Evolutionary conservation across 2,113 vertebrate species (phyloP).

Genomic region (Odontesthes bonariensis): DNA sequence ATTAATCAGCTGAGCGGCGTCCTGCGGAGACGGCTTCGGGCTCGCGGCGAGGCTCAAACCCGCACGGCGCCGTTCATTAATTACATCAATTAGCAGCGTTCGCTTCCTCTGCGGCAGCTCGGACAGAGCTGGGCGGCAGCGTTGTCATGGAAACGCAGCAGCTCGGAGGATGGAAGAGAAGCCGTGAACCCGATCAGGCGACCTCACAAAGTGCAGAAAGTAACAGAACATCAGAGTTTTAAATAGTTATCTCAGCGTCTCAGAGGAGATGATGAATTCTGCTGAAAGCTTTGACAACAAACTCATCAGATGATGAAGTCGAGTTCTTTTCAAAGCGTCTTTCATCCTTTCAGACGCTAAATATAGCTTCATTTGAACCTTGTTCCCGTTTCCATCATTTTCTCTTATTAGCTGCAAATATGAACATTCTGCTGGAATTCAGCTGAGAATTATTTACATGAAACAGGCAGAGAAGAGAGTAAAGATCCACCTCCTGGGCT

Average conservation of each 20-base stretch:
- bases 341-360: background rate
- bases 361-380: background rate
- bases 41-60: background rate
- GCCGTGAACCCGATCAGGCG: background rate
- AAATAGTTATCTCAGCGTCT: too few relatives aligned
- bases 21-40: too few relatives aligned
- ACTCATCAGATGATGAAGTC: background rate
- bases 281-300: too few relatives aligned
- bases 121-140: background rate
- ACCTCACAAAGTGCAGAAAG: background rate
- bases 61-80: background rate
- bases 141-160: slow-evolving; percentile 56
- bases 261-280: too few relatives aligned
- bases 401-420: background rate
- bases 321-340: background rate
- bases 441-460: too few relatives aligned
- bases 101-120: background rate
- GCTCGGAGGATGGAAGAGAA: background rate
- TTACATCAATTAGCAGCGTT: slow-evolving; percentile 18
- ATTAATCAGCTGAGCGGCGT: slow-evolving; percentile 12
- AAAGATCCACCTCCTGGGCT: too few relatives aligned
- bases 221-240: too few relatives aligned
- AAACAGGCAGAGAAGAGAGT: too few relatives aligned
- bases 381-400: background rate
- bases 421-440: background rate